A percentile compares a stretch with the other conserved stretches of the same genome.
Evolutionary conservation across 2,888 invertebrate genomes (phyloP).

Genomic region (Amiota communis): DNA sequence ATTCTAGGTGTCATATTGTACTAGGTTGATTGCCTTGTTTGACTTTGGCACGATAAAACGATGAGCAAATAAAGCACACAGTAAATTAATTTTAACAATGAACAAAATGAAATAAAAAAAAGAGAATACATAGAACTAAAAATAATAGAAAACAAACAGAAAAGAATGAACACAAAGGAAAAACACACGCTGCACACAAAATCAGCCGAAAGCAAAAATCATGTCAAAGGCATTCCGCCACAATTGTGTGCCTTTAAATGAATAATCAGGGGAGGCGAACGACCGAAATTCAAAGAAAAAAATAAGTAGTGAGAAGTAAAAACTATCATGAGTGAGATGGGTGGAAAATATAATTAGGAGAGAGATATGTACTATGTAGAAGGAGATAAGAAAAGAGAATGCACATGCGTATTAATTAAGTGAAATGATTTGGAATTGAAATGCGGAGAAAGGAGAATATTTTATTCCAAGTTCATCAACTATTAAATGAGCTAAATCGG

Average conservation of each 20-base stretch:
- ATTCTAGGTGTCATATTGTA: too few species aligned
- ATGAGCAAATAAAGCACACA: neutral
- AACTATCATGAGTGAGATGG: conserved; percentile 2
- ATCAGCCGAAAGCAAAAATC: neutral
- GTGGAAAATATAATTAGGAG: neutral
- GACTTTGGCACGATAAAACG: conserved; percentile 42
- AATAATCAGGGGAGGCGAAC: neutral
- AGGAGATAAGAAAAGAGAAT: conserved; percentile 4
- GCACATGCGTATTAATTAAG: neutral
- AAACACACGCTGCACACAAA: neutral
- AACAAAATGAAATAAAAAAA: neutral
- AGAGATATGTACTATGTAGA: conserved; percentile 20
- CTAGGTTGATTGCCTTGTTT: conserved; percentile 24
- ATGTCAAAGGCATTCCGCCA: conserved; percentile 9
- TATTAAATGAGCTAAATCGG: too few species aligned
- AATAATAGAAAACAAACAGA: neutral
- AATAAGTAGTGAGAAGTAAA: conserved; percentile 15
- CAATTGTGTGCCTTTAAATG: too few species aligned
- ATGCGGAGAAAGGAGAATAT: too few species aligned
- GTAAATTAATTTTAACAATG: conserved; percentile 9
- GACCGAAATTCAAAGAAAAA: neutral
- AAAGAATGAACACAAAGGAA: neutral
- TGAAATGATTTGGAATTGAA: too few species aligned
- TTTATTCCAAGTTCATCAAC: too few species aligned
- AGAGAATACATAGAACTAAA: neutral